Base-by-base conservation (phyloP, 2,113 vertebrate genomes). In the Elephantulus edwardii region DNA sequence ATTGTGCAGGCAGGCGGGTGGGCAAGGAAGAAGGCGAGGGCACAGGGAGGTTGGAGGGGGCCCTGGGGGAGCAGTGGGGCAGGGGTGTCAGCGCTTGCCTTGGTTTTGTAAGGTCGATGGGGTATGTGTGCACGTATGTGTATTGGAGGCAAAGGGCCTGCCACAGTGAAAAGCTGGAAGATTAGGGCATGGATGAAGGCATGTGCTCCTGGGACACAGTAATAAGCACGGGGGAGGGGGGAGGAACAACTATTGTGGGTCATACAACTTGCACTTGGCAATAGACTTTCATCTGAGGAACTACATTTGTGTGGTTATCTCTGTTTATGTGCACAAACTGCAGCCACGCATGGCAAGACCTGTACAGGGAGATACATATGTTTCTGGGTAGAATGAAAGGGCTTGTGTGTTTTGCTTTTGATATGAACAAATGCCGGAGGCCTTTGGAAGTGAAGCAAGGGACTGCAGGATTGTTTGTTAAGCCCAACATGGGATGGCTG, bases 401-500 rank as follows among this genome's bases (percentile, higher is more conserved):
- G 78, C 85, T 95, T 48, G 3, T 79, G 88, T 84, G 70, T 60
- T 93, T 70, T 75, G 76, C 88, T 85, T 89, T 81, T 52, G 82
- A 48, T 46, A 60, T 70, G 87, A 92, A 88, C 91, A 78, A 83
- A 86, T 62, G 75, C 93, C 10, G 38, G 92, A 93, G 94, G 93
- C 92, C 0, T 16, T 88, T 62, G 91, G 88, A 87, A 93, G 85
- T 20, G 11, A 66, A 66, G 12, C 33, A 16, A 46, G 83, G 93
- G 91, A 97, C 97, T 26, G 95, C 97, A 96, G 97, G 91, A 96
- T 75, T 92, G 95, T 97, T 97, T 96, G 72, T 93, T 85, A 90
- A 96, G 84, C 94, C 91, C 2, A 52, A 90, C 40, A 46, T 75
- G 92, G 92, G 92, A 93, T 95, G 86, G 83, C n/a, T 81, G 86